Percentiles rank a stretch among this genome's conserved stretches.
Evolutionary conservation across 2,113 vertebrate genomes (phyloP).

Genomic region (Porphyrio hochstetteri): DNA sequence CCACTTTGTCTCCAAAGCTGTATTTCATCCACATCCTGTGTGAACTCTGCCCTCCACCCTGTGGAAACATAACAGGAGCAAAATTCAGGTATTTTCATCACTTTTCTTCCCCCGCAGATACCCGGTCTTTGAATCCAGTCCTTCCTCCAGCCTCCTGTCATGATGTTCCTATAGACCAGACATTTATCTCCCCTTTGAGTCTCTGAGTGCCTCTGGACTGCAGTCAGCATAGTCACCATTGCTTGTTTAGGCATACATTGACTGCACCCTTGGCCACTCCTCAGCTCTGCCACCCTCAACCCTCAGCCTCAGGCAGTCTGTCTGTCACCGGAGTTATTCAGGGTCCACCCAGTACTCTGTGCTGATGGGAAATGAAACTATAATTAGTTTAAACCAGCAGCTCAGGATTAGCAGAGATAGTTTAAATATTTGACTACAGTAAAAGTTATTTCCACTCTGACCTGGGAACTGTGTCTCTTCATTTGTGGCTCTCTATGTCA

Average conservation of each 20-base stretch:
- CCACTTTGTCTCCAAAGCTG: background rate
- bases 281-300: background rate
- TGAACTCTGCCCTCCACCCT: background rate
- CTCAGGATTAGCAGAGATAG: background rate
- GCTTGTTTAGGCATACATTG: background rate
- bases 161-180: background rate
- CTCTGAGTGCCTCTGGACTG: background rate
- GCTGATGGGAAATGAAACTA: background rate
- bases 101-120: background rate
- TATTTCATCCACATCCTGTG: background rate
- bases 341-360: background rate
- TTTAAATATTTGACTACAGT: background rate
- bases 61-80: background rate
- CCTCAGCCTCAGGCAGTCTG: too few species aligned
- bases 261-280: background rate
- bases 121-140: background rate
- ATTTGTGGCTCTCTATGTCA: background rate
- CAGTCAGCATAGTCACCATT: background rate
- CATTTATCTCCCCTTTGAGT: background rate
- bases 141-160: background rate
- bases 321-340: background rate
- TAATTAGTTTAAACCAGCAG: background rate
- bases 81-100: background rate
- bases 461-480: background rate
- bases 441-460: background rate